Conservation (phyloP, 1,140 invertebrate species). For the Drosophila pseudoobscura region DNA sequence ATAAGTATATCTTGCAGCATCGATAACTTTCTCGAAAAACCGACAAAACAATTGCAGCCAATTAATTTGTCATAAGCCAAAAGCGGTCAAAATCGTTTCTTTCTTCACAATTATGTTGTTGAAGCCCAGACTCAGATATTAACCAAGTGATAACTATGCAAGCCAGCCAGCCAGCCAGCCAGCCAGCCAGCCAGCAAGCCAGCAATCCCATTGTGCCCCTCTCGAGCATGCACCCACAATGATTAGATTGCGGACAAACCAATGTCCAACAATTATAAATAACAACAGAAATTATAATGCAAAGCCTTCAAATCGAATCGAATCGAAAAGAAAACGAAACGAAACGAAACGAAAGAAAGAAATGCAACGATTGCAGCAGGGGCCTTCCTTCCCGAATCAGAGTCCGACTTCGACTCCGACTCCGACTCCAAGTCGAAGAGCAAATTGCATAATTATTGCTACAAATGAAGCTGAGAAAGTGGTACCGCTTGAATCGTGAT, state of each 20-base stretch:
- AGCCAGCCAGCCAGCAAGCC: constrained; percentile 29
- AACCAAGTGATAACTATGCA: constrained; percentile 56
- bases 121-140: constrained; percentile 32
- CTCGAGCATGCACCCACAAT: constrained; percentile 52
- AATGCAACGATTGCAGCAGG: constrained; percentile 59
- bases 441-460: constrained; percentile 81
- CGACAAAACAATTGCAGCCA: constrained; percentile 63
- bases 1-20: constrained; percentile 7
- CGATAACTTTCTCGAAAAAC: constrained; percentile 51
- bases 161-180: constrained; percentile 28
- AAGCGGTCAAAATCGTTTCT: constrained; percentile 55
- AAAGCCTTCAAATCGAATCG: constrained; percentile 46
- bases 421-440: constrained; percentile 27
- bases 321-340: constrained; percentile 9
- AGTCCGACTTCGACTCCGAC: constrained; percentile 6
- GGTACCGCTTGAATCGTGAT: constrained; percentile 81
- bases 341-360: constrained; percentile 24
- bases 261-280: constrained; percentile 56
- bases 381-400: constrained; percentile 7
- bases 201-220: constrained; percentile 21
- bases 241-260: background rate
- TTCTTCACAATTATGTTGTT: constrained; percentile 71
- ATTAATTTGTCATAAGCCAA: constrained; percentile 76
- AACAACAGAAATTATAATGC: constrained; percentile 60
- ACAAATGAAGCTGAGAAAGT: constrained; percentile 81